Percentiles rank a stretch among this genome's conserved stretches.
These are phyloP conservation scores for Tortricodes alternella DNA, from an alignment of 2,888 invertebrate species.

Conservation along the genomic window DNA sequence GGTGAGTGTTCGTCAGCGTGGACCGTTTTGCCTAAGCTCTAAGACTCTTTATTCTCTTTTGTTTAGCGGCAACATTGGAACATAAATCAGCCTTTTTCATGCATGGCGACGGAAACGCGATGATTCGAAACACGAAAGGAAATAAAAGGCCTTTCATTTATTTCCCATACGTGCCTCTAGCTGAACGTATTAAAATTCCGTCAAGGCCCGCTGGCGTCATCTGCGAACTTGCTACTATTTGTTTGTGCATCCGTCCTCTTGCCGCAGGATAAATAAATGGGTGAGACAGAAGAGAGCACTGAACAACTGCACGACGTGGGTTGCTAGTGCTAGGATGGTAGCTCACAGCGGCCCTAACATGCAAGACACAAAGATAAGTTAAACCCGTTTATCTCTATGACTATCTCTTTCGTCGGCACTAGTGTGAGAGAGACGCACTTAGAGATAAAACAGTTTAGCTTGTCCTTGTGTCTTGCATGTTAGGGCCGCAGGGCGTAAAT, in stretches of 20 bases:
- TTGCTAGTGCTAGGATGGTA: too few species aligned
- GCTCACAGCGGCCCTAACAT: too few species aligned
- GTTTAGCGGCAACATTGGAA: background rate
- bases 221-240: constrained; percentile 19
- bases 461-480: too few species aligned
- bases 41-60: background rate
- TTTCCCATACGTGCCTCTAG: constrained; percentile 19
- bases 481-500: too few species aligned
- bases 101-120: constrained; percentile 17
- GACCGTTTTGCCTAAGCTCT: too few species aligned
- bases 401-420: too few species aligned
- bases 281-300: constrained; percentile 7
- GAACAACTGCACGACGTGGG: too few species aligned
- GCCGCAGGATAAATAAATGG: constrained; percentile 7
- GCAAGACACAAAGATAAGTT: too few species aligned
- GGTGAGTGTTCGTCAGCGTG: too few species aligned
- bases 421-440: too few species aligned
- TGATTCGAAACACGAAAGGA: constrained; percentile 7
- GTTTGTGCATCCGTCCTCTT: constrained; percentile 22
- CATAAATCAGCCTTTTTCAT: constrained; percentile 9
- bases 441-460: too few species aligned
- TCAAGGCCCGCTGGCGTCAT: constrained; percentile 21
- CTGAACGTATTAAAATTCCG: constrained; percentile 29
- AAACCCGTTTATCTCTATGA: too few species aligned
- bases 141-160: constrained; percentile 14